Base-by-base conservation (phyloP, 2,113 vertebrate genomes). In the Cygnus atratus region DNA sequence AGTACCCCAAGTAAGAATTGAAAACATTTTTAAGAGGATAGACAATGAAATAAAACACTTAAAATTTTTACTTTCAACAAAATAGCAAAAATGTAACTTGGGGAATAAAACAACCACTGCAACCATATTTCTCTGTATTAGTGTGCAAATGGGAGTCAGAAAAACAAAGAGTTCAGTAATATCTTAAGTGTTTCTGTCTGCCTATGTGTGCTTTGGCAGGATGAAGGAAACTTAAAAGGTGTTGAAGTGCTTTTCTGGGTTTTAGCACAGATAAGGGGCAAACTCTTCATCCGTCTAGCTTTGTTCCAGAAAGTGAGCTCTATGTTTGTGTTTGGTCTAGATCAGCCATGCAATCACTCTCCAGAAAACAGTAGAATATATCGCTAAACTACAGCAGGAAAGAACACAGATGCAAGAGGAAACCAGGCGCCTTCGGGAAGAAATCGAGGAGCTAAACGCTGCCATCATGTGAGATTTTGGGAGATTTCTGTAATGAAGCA, bases 331-430 rank as follows among this genome's bases (percentile, higher is more conserved):
- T 84, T 87, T 80, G 81, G 41, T 71, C 12, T 95, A 99, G 99
- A 98, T 98, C 96, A 99, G 98, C 97, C 99, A 99, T 31, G 99
- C 99, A 44, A 97, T 98, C 91, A 99, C 98, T 0, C 98, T 99
- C 66, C 99, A 99, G 97, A 99, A 99, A 97, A 98, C 99, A 0
- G 99, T 99, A 93, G 99, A 99, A 50, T 98, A 99, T 96, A 99
- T 99, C 41, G 96, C 98, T 66, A 99, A 99, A 91, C 98, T 99
- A 39, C 99, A 99, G 94, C 99, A 99, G 97, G 99, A 99, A 84
- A 98, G 99, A 71, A 93, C 98, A 39, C 99, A 99, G 96, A 98
- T 99, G 94, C 99, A 99, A 94, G 99, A 99, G 50, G 99, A 99
- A 88, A 97, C 98, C 41, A 98, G 94, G 87, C 98, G 98, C 58